Percentiles rank a stretch among this genome's conserved stretches.
Evolutionary conservation across 2,113 vertebrate genomes (phyloP).

Genomic region (Ardeotis arabs): DNA sequence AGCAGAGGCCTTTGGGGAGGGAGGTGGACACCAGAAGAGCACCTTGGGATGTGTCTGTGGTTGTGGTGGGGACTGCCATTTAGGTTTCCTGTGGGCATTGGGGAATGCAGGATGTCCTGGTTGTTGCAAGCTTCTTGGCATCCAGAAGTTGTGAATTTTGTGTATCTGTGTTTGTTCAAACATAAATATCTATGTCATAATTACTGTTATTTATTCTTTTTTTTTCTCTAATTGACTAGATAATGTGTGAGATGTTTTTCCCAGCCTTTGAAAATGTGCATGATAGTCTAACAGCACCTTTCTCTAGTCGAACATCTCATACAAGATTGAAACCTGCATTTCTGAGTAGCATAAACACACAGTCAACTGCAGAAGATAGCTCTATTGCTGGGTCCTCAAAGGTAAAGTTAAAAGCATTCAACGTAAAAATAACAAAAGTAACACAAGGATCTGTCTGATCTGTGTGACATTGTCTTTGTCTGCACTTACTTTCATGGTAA

Average conservation of each 20-base stretch:
- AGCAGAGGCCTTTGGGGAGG: not conserved
- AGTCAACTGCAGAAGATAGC: conserved; percentile 61
- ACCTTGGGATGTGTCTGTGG: not conserved
- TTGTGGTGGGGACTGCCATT: not conserved
- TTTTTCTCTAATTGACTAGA: conserved; percentile 70
- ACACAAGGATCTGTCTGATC: not conserved
- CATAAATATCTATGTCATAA: not conserved
- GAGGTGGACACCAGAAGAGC: not conserved
- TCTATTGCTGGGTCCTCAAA: conserved; percentile 74
- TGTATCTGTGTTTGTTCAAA: not conserved
- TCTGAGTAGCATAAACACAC: conserved; percentile 74
- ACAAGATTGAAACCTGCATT: conserved; percentile 81
- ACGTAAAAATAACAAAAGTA: conserved; percentile 3
- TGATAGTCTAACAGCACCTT: conserved; percentile 76
- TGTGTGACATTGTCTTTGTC: not conserved
- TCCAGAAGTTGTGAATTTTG: not conserved
- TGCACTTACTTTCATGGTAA: not conserved
- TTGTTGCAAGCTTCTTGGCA: not conserved
- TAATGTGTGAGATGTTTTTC: conserved; percentile 90
- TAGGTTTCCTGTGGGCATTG: not conserved
- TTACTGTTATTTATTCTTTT: not conserved
- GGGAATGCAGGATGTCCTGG: not conserved
- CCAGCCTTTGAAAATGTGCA: conserved; percentile 85
- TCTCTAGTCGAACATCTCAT: conserved; percentile 76
- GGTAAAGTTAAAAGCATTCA: conserved; percentile 63